Evolutionary conservation across 2,113 vertebrate genomes (phyloP), one percentile per base, ranked within the genome.

Genomic region (Diglossa brunneiventris): DNA sequence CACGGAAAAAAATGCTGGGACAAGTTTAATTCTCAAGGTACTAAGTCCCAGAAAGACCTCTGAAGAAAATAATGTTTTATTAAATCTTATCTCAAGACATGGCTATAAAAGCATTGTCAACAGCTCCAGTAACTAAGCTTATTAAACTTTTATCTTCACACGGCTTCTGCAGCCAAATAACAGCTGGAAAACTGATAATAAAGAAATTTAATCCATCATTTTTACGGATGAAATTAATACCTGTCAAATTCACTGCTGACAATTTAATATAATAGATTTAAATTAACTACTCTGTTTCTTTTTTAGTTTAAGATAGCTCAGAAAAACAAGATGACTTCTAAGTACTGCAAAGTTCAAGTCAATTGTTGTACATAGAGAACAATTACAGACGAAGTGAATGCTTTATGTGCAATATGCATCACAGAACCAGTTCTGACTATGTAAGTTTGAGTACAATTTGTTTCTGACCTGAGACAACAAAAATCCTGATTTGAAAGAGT

Each of bases 171-270:
- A 95, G 97, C 66, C 61, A 97, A 97, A 91, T 95, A 97, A 97
- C 96, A 95, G 94, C 96, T 97, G 92, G 97, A 97, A 98, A 96
- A 85, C 84, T 95, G 92, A 96, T 98, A 98, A 98, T 97, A 98
- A 98, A 98, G 96, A 96, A 98, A 98, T 97, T 97, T 97, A 98
- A 98, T 98, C 97, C 96, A 98, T 98, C 98, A 98, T 97, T 97
- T 94, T 97, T 98, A 97, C 97, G 96, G 97, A 98, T 98, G 86
- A 98, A 98, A 98, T 98, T 98, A 98, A 98, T 97, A 98, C 94
- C 96, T 98, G 98, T 98, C 98, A 98, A 94, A 97, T 97, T 97
- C 94, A 97, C 89, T 97, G 97, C 94, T 98, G 97, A 98, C 96
- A 98, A 97, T 97, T 98, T 98, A 98, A 98, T 98, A 97, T 95